phyloP scores from a whole-genome alignment of 2,113 vertebrate species.

The Charina bottae region DNA sequence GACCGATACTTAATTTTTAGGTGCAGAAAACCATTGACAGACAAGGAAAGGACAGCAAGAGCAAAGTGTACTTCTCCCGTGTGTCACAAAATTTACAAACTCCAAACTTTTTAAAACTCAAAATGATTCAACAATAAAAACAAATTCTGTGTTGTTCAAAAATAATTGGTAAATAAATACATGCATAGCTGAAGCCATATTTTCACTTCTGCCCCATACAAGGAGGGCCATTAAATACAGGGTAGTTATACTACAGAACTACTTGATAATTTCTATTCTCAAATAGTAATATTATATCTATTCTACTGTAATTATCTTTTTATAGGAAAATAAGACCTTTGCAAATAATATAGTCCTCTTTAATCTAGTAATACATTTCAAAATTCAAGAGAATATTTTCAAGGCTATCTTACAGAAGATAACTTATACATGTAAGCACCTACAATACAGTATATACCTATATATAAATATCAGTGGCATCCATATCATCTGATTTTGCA shows the following conservation, averaged over 20 bases:
- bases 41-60: background rate
- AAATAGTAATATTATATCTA: background rate
- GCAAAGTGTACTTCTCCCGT: background rate
- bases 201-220: background rate
- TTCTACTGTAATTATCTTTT: background rate
- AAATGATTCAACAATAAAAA: background rate
- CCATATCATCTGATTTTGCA: background rate
- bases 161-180: background rate
- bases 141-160: background rate
- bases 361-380: background rate
- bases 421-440: background rate
- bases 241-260: background rate
- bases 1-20: background rate
- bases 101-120: background rate
- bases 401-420: background rate
- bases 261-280: background rate
- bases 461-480: slow-evolving; percentile 5
- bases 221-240: background rate
- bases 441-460: background rate
- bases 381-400: background rate
- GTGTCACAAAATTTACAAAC: background rate
- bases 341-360: background rate
- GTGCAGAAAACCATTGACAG: background rate
- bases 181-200: background rate
- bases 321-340: background rate